phyloP scores from a whole-genome alignment of 2,113 vertebrate species.

The Rhinogobius similis region DNA sequence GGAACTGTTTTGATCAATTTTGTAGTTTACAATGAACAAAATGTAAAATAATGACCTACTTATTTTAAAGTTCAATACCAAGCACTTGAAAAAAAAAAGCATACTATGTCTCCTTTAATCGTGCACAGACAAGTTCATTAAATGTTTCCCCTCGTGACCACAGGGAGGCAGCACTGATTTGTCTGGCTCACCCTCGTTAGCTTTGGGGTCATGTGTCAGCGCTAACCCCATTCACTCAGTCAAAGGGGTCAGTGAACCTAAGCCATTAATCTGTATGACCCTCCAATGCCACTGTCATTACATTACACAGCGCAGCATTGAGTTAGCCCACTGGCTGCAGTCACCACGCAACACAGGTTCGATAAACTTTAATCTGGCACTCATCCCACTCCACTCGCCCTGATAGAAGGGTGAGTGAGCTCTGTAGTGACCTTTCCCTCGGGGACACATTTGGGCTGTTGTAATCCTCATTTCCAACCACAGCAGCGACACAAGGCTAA shows the following conservation, averaged over 20 bases:
- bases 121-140: not conserved
- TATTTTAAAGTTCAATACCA: too few species aligned
- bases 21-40: too few species aligned
- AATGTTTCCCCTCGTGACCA: constrained; percentile 30
- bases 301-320: constrained; percentile 8
- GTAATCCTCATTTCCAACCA: constrained; percentile 57
- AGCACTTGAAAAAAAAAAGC: too few species aligned
- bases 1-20: too few species aligned
- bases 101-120: not conserved
- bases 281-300: constrained; percentile 7
- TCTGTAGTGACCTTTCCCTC: constrained; percentile 51
- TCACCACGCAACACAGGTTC: constrained; percentile 39
- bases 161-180: constrained; percentile 52
- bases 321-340: constrained; percentile 46
- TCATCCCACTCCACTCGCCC: constrained; percentile 55
- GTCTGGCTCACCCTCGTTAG: constrained; percentile 15
- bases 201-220: constrained; percentile 26
- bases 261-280: constrained; percentile 33
- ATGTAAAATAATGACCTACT: not conserved
- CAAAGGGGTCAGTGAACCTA: constrained; percentile 32
- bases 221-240: constrained; percentile 38
- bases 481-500: constrained; percentile 41
- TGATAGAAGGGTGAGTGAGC: constrained; percentile 35
- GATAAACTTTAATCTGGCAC: constrained; percentile 48
- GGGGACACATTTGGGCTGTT: constrained; percentile 45